These are phyloP conservation scores for Drosophila eugracilis DNA, from an alignment of 1,140 invertebrate species.

Conservation along the genomic window DNA sequence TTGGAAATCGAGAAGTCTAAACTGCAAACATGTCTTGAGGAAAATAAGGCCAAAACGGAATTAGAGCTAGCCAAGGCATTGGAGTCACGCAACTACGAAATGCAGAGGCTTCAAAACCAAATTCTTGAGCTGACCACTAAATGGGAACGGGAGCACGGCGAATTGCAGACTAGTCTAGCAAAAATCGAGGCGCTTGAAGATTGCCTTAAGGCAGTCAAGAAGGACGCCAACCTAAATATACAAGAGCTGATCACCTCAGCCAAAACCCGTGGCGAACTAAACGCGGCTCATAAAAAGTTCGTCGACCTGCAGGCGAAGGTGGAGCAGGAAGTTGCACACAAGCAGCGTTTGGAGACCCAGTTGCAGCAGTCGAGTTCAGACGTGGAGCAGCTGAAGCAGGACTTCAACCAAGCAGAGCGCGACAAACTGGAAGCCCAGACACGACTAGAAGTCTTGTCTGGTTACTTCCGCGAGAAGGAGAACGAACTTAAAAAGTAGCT, in stretches of 20 bases:
- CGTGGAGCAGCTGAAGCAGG: constrained; percentile 86
- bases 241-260: constrained; percentile 84
- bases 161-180: constrained; percentile 73
- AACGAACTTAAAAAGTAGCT: constrained; percentile 91
- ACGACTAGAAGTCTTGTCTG: constrained; percentile 92
- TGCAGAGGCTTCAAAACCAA: constrained; percentile 81
- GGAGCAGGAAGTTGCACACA: constrained; percentile 82
- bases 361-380: constrained; percentile 62
- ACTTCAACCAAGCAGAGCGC: constrained; percentile 90
- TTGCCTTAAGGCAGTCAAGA: constrained; percentile 84
- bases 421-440: constrained; percentile 93
- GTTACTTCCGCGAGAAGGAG: constrained; percentile 96
- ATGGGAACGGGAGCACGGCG: constrained; percentile 63
- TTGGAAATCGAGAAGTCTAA: constrained; percentile 80
- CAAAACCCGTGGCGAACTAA: constrained; percentile 85
- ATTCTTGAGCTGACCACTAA: constrained; percentile 62
- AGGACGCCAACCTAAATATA: constrained; percentile 83
- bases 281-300: constrained; percentile 85
- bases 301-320: constrained; percentile 78
- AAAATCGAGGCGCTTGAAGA: constrained; percentile 85
- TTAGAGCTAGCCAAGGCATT: constrained; percentile 79
- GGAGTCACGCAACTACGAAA: constrained; percentile 78
- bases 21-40: constrained; percentile 85
- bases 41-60: constrained; percentile 80
- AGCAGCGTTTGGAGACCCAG: constrained; percentile 63